Evolutionary conservation across 2,113 vertebrate genomes (phyloP).

Genomic region (Ciconia boyciana): DNA sequence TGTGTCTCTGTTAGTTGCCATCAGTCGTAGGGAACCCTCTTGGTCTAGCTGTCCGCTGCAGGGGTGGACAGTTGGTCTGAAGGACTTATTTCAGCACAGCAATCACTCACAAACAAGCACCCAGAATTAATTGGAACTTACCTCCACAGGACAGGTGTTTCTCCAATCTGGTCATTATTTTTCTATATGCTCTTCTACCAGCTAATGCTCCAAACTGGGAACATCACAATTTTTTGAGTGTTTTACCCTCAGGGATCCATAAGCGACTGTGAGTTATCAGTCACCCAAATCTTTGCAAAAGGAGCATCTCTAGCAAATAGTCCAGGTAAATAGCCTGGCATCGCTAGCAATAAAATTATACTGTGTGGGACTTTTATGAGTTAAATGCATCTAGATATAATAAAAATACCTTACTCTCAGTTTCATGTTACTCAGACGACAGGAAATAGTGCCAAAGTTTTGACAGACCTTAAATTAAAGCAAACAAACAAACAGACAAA

Average conservation of each 20-base stretch:
- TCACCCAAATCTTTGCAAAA: not conserved
- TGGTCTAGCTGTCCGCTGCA: not conserved
- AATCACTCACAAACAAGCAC: accelerated
- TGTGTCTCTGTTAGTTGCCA: not conserved
- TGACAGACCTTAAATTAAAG: conserved; percentile 1
- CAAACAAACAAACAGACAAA: not conserved
- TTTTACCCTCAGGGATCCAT: not conserved
- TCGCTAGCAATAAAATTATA: not conserved
- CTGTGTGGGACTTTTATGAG: not conserved
- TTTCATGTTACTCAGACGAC: not conserved
- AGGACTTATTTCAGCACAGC: not conserved
- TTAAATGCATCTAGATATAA: not conserved
- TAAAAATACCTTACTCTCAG: not conserved
- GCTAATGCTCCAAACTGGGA: not conserved
- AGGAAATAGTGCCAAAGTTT: conserved; percentile 5
- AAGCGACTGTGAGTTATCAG: not conserved
- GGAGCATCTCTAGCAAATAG: not conserved
- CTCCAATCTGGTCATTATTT: not conserved
- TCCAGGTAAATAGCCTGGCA: not conserved
- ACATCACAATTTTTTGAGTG: not conserved
- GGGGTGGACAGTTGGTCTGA: not conserved
- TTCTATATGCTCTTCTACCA: not conserved
- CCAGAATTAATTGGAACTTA: not conserved
- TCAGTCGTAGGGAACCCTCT: not conserved
- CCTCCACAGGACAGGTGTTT: not conserved